phyloP scores from a whole-genome alignment of 2,888 invertebrate genomes.

The Blera fallax region DNA sequence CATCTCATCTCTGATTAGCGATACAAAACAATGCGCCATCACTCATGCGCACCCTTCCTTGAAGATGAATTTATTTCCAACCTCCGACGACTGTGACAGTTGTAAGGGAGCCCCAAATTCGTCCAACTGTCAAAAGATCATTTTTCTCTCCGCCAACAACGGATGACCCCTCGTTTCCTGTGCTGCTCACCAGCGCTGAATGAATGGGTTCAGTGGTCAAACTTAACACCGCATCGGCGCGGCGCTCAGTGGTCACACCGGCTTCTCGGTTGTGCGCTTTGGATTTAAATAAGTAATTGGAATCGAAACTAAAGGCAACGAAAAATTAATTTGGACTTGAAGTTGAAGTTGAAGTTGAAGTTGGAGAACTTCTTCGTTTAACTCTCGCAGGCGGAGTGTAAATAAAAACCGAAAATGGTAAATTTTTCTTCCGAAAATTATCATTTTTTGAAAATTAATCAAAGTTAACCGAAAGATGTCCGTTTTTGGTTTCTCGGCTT shows the following conservation, averaged over 20 bases:
- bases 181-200: conserved; percentile 11
- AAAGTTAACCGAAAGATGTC: conserved; percentile 5
- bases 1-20: conserved; percentile 56
- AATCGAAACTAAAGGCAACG: conserved; percentile 21
- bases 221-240: conserved; percentile 32
- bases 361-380: neutral
- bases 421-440: conserved; percentile 42
- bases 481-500: neutral
- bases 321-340: conserved; percentile 22
- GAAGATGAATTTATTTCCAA: conserved; percentile 27
- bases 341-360: neutral
- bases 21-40: conserved; percentile 57
- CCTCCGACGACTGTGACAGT: conserved; percentile 45
- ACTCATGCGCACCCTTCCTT: conserved; percentile 43
- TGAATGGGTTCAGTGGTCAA: conserved; percentile 61
- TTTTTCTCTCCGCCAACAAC: conserved; percentile 14
- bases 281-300: conserved; percentile 48
- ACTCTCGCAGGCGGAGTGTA: neutral
- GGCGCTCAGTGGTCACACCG: conserved; percentile 1
- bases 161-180: conserved; percentile 20
- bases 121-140: conserved; percentile 48
- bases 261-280: conserved; percentile 11
- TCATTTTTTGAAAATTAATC: conserved; percentile 56
- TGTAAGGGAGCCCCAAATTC: conserved; percentile 30
- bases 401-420: conserved; percentile 26